These are phyloP conservation scores for Strigamia maritima DNA, from an alignment of 2,888 invertebrate genomes.

Conservation along the genomic window DNA sequence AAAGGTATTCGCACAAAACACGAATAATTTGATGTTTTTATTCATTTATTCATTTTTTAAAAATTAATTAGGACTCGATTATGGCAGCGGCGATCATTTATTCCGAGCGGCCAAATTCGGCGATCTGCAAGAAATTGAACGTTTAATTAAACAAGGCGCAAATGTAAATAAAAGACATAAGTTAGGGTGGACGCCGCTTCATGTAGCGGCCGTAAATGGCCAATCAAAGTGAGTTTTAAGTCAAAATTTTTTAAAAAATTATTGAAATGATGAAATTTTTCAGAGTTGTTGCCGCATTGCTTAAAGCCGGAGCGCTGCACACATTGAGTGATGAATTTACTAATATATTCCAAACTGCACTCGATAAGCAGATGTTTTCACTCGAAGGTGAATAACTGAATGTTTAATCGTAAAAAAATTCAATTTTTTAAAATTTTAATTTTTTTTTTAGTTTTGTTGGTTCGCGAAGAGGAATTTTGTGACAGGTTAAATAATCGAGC, in stretches of 20 bases:
- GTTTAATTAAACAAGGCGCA: slow-evolving; percentile 49
- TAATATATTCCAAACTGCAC: slow-evolving; percentile 65
- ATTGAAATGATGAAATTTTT: slow-evolving; percentile 53
- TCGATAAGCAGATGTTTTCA: slow-evolving; percentile 66
- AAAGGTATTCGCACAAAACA: too few relatives aligned
- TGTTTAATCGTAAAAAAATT: background rate
- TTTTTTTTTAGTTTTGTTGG: slow-evolving; percentile 51
- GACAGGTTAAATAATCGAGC: slow-evolving; percentile 62
- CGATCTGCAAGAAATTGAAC: slow-evolving; percentile 37
- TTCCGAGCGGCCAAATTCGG: slow-evolving; percentile 40
- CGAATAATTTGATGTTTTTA: too few relatives aligned
- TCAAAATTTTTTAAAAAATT: too few relatives aligned
- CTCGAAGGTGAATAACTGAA: slow-evolving; percentile 61
- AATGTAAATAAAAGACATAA: slow-evolving; percentile 69
- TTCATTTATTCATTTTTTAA: background rate
- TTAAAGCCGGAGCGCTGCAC: slow-evolving; percentile 72
- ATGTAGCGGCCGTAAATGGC: slow-evolving; percentile 77
- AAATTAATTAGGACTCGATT: background rate
- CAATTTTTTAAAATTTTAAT: background rate
- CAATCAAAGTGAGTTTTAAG: slow-evolving; percentile 52
- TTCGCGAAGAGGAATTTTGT: slow-evolving; percentile 79
- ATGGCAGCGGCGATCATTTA: slow-evolving; percentile 6
- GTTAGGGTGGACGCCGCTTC: slow-evolving; percentile 83
- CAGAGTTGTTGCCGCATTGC: slow-evolving; percentile 50
- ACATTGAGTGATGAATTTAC: slow-evolving; percentile 73